These are phyloP conservation scores for Ailurus styani DNA, from an alignment of 2,113 vertebrate species.

Conservation along the genomic window DNA sequence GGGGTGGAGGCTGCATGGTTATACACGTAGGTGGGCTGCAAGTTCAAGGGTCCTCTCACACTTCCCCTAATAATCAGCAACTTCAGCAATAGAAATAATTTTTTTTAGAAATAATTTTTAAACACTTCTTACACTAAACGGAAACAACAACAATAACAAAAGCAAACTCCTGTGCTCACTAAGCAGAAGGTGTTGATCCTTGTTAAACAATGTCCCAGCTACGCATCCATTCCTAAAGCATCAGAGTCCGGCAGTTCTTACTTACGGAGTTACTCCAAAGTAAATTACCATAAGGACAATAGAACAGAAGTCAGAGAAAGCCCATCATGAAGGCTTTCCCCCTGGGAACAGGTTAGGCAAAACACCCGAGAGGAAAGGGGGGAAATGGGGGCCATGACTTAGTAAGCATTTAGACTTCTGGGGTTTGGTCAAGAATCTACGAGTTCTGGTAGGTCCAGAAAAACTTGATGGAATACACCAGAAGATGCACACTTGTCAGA, in stretches of 20 bases:
- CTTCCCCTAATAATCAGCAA: background rate
- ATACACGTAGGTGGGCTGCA: fast-evolving
- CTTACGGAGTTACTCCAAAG: background rate
- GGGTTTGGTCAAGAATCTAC: background rate
- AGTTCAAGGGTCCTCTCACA: background rate
- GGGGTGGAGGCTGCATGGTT: background rate
- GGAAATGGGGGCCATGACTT: background rate
- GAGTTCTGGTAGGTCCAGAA: background rate
- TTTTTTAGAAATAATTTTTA: background rate
- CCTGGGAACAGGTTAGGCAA: background rate
- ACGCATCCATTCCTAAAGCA: background rate
- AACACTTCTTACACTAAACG: background rate
- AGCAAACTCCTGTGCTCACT: background rate
- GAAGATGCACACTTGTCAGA: background rate
- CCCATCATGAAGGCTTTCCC: background rate
- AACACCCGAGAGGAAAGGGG: background rate
- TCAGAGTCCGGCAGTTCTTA: background rate
- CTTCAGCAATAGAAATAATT: background rate
- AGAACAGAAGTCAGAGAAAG: background rate
- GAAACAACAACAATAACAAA: background rate
- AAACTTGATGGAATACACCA: background rate
- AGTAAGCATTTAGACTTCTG: background rate
- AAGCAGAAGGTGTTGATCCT: background rate
- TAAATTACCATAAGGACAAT: background rate
- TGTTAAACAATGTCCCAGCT: background rate